A percentile compares a stretch with the other conserved stretches of the same genome.
Conservation (phyloP, 2,113 vertebrate species). For the Laticauda laticaudata region DNA sequence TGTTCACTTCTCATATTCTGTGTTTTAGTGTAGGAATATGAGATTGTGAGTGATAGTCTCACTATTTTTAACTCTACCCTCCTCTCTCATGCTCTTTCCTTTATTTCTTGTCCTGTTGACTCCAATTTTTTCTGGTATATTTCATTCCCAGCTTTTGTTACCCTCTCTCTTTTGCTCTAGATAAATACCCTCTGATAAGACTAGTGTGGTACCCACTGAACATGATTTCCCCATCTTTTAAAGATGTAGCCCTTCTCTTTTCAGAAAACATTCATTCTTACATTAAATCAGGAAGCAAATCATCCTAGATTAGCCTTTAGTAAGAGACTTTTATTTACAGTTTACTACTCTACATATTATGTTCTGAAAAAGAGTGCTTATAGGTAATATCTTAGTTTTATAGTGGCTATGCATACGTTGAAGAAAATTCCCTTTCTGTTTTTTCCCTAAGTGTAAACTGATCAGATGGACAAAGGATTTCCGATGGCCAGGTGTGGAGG, state of each 20-base stretch:
- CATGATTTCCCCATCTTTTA: background rate
- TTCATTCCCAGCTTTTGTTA: background rate
- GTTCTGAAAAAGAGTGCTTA: background rate
- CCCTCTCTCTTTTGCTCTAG: background rate
- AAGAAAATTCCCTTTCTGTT: background rate
- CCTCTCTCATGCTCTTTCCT: background rate
- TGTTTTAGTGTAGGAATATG: background rate
- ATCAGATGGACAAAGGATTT: slow-evolving; percentile 87
- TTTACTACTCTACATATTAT: background rate
- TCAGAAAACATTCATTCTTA: background rate
- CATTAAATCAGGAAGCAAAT: background rate
- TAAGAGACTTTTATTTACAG: background rate
- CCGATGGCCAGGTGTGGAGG: slow-evolving; percentile 77
- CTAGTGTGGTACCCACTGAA: background rate
- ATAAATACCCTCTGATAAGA: background rate
- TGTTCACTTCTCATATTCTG: background rate
- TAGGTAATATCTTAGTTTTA: background rate
- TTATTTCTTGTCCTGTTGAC: background rate
- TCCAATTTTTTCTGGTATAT: background rate
- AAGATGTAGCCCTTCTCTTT: background rate
- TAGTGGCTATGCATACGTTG: background rate
- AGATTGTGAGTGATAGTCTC: background rate
- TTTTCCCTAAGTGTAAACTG: slow-evolving; percentile 75
- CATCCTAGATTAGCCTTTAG: background rate
- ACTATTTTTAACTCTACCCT: background rate